These are phyloP conservation scores for Antennarius maculatus DNA, from an alignment of 2,797 vertebrate species.

Conservation along the genomic window DNA sequence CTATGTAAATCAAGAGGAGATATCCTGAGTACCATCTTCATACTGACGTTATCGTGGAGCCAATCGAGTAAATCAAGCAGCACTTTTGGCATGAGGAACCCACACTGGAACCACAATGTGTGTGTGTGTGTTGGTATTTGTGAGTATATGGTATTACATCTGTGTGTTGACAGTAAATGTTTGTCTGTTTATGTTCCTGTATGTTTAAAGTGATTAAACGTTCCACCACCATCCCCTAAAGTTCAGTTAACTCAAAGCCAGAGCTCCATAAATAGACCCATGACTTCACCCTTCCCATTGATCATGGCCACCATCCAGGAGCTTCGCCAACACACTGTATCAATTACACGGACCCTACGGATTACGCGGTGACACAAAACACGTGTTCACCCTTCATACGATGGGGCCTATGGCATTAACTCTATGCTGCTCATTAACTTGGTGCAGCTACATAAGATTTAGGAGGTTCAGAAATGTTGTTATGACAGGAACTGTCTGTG, in stretches of 20 bases:
- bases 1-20: slow-evolving; percentile 66
- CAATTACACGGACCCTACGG: slow-evolving; percentile 62
- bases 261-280: slow-evolving; percentile 58
- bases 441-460: slow-evolving; percentile 19
- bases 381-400: slow-evolving; percentile 52
- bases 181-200: slow-evolving; percentile 21
- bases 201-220: slow-evolving; percentile 34
- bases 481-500: slow-evolving; percentile 24
- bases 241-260: slow-evolving; percentile 21
- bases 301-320: slow-evolving; percentile 56
- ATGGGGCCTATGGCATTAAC: slow-evolving; percentile 31
- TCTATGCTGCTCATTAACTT: slow-evolving; percentile 10
- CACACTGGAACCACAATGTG: slow-evolving; percentile 15
- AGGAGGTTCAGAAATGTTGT: slow-evolving; percentile 11
- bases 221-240: slow-evolving; percentile 38
- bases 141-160: slow-evolving; percentile 16
- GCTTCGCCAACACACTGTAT: slow-evolving; percentile 50
- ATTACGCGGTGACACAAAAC: slow-evolving; percentile 70
- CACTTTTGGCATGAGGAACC: slow-evolving; percentile 28
- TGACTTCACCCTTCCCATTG: slow-evolving; percentile 65
- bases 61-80: slow-evolving; percentile 33
- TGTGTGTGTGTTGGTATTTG: slow-evolving; percentile 23
- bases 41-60: slow-evolving; percentile 31
- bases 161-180: slow-evolving; percentile 9
- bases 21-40: slow-evolving; percentile 50